phyloP scores from a whole-genome alignment of 2,797 vertebrate genomes.

The Danio choprae region DNA sequence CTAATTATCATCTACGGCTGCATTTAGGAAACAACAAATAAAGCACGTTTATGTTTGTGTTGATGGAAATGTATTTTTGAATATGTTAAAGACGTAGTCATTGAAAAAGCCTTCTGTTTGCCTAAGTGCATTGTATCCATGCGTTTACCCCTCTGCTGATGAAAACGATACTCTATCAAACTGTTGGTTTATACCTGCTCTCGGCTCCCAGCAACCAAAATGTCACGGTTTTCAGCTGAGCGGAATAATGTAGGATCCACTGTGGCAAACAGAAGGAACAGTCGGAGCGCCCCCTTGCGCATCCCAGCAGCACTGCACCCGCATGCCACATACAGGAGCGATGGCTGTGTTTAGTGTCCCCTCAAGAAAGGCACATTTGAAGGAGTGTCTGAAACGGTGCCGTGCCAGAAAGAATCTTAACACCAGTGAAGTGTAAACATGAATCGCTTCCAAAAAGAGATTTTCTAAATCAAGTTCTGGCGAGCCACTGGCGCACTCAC shows the following conservation, averaged over 20 bases:
- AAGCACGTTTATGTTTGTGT: background rate
- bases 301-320: constrained; percentile 19
- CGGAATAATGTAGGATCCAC: constrained; percentile 17
- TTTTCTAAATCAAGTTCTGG: constrained; percentile 69
- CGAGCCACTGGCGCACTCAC: constrained; percentile 60
- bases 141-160: background rate
- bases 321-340: background rate
- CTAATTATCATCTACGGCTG: background rate
- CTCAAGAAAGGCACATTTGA: constrained; percentile 51
- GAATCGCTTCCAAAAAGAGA: constrained; percentile 64
- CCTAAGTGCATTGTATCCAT: background rate
- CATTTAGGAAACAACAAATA: background rate
- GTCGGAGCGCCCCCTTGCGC: constrained; percentile 68
- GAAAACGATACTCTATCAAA: constrained; percentile 29
- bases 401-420: constrained; percentile 62
- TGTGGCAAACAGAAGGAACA: constrained; percentile 21
- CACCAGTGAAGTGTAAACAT: constrained; percentile 65
- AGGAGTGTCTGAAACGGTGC: constrained; percentile 40
- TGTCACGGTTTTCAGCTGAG: constrained; percentile 33
- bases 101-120: background rate
- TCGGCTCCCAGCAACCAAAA: constrained; percentile 33
- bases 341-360: constrained; percentile 27
- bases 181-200: constrained; percentile 20
- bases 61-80: background rate
- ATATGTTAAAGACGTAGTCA: background rate